These are phyloP conservation scores for Eupleurogrammus muticus DNA, from an alignment of 2,797 vertebrate genomes.

Conservation along the genomic window DNA sequence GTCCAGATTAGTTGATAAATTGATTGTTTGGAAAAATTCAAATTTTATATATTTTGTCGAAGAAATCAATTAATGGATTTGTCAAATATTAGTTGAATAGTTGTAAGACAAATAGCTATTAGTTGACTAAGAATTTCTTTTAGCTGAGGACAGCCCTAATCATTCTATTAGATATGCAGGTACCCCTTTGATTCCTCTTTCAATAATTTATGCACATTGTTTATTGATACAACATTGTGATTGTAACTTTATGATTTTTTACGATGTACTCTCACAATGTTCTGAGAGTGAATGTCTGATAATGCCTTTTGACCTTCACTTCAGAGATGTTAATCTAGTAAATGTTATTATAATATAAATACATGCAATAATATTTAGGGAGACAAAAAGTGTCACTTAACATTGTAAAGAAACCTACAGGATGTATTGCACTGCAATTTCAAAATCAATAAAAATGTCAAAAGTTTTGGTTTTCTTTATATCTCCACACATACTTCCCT, in stretches of 20 bases:
- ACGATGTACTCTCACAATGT: background rate
- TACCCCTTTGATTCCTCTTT: constrained; percentile 4
- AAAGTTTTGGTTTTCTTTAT: constrained; percentile 42
- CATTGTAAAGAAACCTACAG: constrained; percentile 14
- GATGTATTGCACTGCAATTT: constrained; percentile 35
- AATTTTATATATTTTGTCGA: too few species aligned
- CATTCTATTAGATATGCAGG: background rate
- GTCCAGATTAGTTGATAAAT: too few species aligned
- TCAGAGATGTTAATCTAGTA: constrained; percentile 11
- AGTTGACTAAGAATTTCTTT: too few species aligned
- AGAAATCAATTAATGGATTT: too few species aligned
- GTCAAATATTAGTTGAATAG: too few species aligned
- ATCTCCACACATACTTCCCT: background rate
- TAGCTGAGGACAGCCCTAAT: background rate
- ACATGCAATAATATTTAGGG: constrained; percentile 21
- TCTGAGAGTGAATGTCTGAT: constrained; percentile 18
- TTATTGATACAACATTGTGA: constrained; percentile 4
- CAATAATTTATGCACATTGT: background rate
- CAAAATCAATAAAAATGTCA: constrained; percentile 21
- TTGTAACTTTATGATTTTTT: background rate
- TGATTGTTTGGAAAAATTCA: too few species aligned
- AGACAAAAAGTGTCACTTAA: constrained; percentile 43
- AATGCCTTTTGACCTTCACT: constrained; percentile 19
- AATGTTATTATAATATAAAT: constrained; percentile 27
- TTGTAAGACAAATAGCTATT: too few species aligned